A percentile compares a stretch with the other conserved stretches of the same genome.
These are phyloP conservation scores for Ctenopoma multispine DNA, from an alignment of 2,797 vertebrate species.

Conservation along the genomic window DNA sequence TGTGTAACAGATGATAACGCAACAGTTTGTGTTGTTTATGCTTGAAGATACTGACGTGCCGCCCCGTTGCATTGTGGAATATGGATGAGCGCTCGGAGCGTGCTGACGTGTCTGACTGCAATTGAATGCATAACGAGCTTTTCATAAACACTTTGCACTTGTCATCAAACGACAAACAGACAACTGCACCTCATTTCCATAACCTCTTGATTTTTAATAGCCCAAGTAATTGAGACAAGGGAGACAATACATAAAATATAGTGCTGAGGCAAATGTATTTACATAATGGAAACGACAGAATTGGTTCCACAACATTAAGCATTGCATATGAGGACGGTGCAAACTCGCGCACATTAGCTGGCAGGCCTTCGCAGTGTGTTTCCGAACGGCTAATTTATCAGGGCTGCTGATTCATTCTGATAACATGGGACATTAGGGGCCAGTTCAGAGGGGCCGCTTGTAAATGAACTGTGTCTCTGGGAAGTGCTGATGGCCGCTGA, in stretches of 20 bases:
- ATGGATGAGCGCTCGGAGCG: constrained; percentile 70
- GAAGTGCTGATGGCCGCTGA: constrained; percentile 57
- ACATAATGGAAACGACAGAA: constrained; percentile 89
- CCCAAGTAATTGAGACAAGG: constrained; percentile 85
- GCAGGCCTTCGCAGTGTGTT: constrained; percentile 68
- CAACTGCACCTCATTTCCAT: constrained; percentile 77
- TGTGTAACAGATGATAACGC: constrained; percentile 32
- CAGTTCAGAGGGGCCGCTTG: constrained; percentile 62
- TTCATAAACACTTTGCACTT: constrained; percentile 76
- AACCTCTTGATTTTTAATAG: constrained; percentile 86
- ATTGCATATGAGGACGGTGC: constrained; percentile 83
- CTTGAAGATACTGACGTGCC: constrained; percentile 41
- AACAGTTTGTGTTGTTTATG: constrained; percentile 36
- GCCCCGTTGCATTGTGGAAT: constrained; percentile 64
- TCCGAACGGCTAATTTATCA: constrained; percentile 81
- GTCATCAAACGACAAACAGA: constrained; percentile 76
- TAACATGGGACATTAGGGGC: constrained; percentile 77
- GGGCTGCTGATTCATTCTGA: constrained; percentile 83
- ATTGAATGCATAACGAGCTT: constrained; percentile 71
- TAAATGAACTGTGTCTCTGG: constrained; percentile 67
- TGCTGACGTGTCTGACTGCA: constrained; percentile 64
- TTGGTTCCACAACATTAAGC: constrained; percentile 89
- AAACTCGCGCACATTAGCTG: constrained; percentile 72
- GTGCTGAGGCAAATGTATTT: constrained; percentile 87
- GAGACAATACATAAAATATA: constrained; percentile 87